A percentile compares a stretch with the other conserved stretches of the same genome.
phyloP scores from a whole-genome alignment of 2,888 invertebrate species.

The Patella ulyssiponensis region DNA sequence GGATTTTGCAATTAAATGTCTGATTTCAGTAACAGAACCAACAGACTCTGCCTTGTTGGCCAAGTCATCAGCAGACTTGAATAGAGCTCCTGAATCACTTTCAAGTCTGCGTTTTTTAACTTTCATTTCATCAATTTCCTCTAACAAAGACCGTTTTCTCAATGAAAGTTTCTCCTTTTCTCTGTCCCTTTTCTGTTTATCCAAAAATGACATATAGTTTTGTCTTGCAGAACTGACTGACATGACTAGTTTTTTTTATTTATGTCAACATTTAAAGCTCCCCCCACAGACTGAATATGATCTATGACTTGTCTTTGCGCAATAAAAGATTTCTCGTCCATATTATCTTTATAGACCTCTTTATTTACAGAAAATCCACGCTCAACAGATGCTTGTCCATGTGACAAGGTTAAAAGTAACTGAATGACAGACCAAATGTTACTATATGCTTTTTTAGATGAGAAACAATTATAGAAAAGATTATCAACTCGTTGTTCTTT shows the following conservation, averaged over 20 bases:
- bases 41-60: conserved; percentile 22
- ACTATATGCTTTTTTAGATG: not conserved
- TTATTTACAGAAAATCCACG: conserved; percentile 51
- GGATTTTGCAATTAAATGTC: conserved; percentile 19
- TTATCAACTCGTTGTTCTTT: conserved; percentile 19
- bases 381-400: conserved; percentile 51
- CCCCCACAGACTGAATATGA: conserved; percentile 33
- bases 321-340: conserved; percentile 36
- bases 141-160: conserved; percentile 12
- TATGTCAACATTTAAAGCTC: conserved; percentile 31
- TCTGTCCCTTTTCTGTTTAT: too few species aligned
- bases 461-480: conserved; percentile 17
- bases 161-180: conserved; percentile 10
- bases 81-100: conserved; percentile 9
- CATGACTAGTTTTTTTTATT: conserved; percentile 18
- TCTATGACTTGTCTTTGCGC: conserved; percentile 41
- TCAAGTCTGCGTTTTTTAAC: conserved; percentile 18
- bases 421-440: conserved; percentile 24
- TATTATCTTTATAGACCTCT: conserved; percentile 40
- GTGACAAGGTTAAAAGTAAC: conserved; percentile 40
- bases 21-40: not conserved
- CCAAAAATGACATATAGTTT: not conserved
- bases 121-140: conserved; percentile 26
- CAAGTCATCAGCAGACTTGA: conserved; percentile 19
- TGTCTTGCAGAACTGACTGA: not conserved